Evolutionary conservation across 2,797 vertebrate genomes (phyloP).

Genomic region (Melanogrammus aeglefinus): DNA sequence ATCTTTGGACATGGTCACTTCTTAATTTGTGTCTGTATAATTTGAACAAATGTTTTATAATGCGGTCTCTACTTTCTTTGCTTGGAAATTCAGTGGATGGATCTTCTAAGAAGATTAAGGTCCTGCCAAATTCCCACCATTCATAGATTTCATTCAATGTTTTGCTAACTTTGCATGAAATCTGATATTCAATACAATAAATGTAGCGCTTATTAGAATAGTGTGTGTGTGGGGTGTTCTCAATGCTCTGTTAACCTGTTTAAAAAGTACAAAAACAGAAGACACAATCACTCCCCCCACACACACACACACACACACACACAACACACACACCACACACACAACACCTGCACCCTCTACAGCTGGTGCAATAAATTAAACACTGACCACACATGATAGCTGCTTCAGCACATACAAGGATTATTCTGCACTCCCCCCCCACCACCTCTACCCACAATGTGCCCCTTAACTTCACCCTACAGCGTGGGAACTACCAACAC

Average conservation of each 20-base stretch:
- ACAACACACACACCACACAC: too few relatives aligned
- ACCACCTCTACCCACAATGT: conserved; percentile 13
- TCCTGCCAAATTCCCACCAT: not conserved
- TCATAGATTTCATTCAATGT: not conserved
- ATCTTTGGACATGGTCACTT: not conserved
- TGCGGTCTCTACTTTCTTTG: not conserved
- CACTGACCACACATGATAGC: not conserved
- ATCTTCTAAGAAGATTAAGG: not conserved
- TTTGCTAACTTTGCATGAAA: not conserved
- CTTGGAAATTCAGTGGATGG: not conserved
- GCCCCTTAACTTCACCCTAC: conserved; percentile 46
- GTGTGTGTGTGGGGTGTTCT: not conserved
- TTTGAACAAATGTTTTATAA: not conserved
- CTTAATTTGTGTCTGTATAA: not conserved
- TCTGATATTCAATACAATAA: not conserved
- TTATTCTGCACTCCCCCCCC: conserved; percentile 35
- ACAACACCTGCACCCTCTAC: not conserved
- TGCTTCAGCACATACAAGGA: not conserved
- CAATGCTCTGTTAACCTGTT: not conserved
- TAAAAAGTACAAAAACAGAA: too few relatives aligned
- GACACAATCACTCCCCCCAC: too few relatives aligned
- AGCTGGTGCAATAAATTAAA: not conserved
- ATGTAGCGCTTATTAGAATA: not conserved
- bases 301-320: too few relatives aligned
- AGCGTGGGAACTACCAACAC: conserved; percentile 57